Percentiles rank a stretch among this genome's conserved stretches.
Evolutionary conservation across 2,113 vertebrate genomes (phyloP).

Genomic region (Plectropomus leopardus): DNA sequence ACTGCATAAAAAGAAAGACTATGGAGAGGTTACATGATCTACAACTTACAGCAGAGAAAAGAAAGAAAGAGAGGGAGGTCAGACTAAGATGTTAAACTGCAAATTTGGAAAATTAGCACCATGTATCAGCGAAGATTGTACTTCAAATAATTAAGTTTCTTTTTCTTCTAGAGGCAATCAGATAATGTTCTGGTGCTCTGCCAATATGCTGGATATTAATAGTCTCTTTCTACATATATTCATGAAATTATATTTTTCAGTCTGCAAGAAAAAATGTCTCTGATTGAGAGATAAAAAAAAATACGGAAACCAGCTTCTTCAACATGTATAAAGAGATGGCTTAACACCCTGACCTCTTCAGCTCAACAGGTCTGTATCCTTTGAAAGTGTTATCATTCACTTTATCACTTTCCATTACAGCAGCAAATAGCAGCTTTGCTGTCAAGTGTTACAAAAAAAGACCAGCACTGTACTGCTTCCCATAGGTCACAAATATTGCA

Average conservation of each 20-base stretch:
- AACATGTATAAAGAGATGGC: no score
- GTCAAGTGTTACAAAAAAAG: no score
- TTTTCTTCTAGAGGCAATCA: background rate
- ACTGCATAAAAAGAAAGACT: background rate
- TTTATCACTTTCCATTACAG: no score
- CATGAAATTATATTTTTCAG: background rate
- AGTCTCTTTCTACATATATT: background rate
- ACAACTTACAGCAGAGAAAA: background rate
- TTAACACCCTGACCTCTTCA: no score
- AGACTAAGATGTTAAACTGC: background rate
- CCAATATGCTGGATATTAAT: background rate
- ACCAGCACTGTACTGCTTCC: no score
- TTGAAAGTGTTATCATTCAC: no score
- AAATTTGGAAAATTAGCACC: background rate
- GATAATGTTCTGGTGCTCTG: background rate
- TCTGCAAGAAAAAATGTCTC: background rate
- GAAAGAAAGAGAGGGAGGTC: background rate
- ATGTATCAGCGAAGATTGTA: background rate
- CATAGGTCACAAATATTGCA: no score
- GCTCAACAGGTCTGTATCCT: no score
- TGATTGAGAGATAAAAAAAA: background rate
- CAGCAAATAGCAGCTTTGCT: no score
- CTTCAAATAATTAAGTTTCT: background rate
- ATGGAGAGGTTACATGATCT: background rate
- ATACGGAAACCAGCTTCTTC: background rate